phyloP scores from a whole-genome alignment of 2,113 vertebrate species.

The Microcebus jonahi region DNA sequence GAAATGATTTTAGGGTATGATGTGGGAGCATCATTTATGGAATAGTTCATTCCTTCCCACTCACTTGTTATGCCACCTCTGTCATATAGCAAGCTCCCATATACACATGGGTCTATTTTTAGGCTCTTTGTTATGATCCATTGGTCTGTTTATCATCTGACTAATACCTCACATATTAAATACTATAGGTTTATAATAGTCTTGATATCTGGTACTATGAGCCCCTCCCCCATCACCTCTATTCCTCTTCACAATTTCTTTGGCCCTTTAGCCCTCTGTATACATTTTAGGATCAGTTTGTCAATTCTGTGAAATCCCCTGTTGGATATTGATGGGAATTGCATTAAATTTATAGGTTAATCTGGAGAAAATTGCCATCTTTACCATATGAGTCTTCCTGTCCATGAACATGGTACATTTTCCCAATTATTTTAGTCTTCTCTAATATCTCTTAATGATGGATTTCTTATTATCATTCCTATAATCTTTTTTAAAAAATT shows the following conservation, averaged over 20 bases:
- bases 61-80: not conserved
- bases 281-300: not conserved
- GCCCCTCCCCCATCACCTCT: not conserved
- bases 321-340: not conserved
- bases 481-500: not conserved
- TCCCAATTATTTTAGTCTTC: constrained; percentile 40
- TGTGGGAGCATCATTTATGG: not conserved
- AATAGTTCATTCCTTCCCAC: not conserved
- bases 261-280: not conserved
- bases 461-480: not conserved
- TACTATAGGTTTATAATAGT: not conserved
- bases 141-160: not conserved
- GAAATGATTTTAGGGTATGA: not conserved
- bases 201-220: not conserved
- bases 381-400: not conserved
- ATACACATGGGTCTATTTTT: not conserved
- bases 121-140: not conserved
- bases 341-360: not conserved
- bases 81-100: not conserved
- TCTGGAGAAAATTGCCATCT: not conserved
- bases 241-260: not conserved
- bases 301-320: not conserved
- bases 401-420: not conserved
- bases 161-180: not conserved
- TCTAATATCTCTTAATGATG: not conserved